These are phyloP conservation scores for Scaptomyza montana DNA, from an alignment of 1,140 invertebrate genomes.

Conservation along the genomic window DNA sequence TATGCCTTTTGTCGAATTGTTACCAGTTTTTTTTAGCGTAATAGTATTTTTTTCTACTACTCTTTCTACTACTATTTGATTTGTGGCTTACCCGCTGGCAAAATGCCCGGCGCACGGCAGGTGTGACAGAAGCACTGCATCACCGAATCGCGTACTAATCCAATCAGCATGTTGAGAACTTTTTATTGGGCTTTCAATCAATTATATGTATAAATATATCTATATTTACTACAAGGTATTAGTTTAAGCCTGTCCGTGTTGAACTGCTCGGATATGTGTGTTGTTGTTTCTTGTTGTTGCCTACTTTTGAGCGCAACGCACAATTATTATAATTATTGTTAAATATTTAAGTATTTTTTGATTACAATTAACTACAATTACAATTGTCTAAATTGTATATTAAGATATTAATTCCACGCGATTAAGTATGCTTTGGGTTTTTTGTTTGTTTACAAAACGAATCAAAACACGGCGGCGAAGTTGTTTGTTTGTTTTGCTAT, in stretches of 20 bases:
- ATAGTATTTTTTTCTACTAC: slow-evolving; percentile 13
- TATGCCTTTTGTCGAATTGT: slow-evolving; percentile 30
- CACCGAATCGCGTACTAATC: slow-evolving; percentile 92
- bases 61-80: slow-evolving; percentile 22
- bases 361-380: slow-evolving; percentile 5
- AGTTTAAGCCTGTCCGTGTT: slow-evolving; percentile 13
- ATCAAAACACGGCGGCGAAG: slow-evolving; percentile 18
- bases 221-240: slow-evolving; percentile 16
- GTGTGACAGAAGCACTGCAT: slow-evolving; percentile 95
- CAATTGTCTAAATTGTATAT: slow-evolving; percentile 15
- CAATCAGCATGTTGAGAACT: slow-evolving; percentile 89
- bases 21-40: slow-evolving; percentile 15
- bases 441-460: slow-evolving; percentile 30
- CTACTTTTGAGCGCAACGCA: slow-evolving; percentile 27
- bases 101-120: slow-evolving; percentile 90
- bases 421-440: slow-evolving; percentile 44
- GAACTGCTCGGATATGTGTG: slow-evolving; percentile 41
- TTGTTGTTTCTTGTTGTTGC: slow-evolving; percentile 26
- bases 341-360: not conserved
- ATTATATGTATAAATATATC: not conserved
- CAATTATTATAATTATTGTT: not conserved
- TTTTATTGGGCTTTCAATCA: slow-evolving; percentile 5
- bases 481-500: slow-evolving; percentile 13
- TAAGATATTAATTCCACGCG: slow-evolving; percentile 6
- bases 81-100: slow-evolving; percentile 88